phyloP scores from a whole-genome alignment of 1,140 invertebrate species.

The Aphidius gifuensis region DNA sequence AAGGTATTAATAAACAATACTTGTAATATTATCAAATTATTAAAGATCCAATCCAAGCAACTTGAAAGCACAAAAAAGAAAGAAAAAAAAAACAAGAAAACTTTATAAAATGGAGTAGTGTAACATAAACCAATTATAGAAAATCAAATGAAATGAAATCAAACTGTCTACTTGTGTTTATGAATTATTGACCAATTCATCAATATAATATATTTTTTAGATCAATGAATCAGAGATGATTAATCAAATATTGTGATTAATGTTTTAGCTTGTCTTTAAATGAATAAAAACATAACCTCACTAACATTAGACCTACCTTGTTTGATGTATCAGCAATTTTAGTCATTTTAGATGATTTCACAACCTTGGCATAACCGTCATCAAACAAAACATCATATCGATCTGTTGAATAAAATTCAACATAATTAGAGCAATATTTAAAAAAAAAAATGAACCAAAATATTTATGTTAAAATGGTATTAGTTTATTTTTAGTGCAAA shows the following conservation, averaged over 20 bases:
- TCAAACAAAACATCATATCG: conserved; percentile 81
- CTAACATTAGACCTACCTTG: conserved; percentile 39
- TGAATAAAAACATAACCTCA: conserved; percentile 46
- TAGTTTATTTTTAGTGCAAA: background rate
- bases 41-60: no score
- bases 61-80: no score
- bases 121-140: no score
- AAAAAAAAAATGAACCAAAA: conserved; percentile 17
- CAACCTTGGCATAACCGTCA: conserved; percentile 79
- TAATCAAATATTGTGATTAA: conserved; percentile 20
- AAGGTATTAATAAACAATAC: no score
- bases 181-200: background rate
- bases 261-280: background rate
- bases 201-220: conserved; percentile 10
- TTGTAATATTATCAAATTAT: no score
- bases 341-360: conserved; percentile 65
- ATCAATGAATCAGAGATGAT: conserved; percentile 1
- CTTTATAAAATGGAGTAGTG: no score
- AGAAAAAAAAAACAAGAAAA: no score
- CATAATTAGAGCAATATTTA: conserved; percentile 8
- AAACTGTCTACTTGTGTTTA: no score
- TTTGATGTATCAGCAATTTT: conserved; percentile 52
- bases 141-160: background rate
- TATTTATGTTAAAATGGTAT: background rate
- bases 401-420: conserved; percentile 55